phyloP scores from a whole-genome alignment of 2,888 invertebrate species.

The Drosophila cognata region DNA sequence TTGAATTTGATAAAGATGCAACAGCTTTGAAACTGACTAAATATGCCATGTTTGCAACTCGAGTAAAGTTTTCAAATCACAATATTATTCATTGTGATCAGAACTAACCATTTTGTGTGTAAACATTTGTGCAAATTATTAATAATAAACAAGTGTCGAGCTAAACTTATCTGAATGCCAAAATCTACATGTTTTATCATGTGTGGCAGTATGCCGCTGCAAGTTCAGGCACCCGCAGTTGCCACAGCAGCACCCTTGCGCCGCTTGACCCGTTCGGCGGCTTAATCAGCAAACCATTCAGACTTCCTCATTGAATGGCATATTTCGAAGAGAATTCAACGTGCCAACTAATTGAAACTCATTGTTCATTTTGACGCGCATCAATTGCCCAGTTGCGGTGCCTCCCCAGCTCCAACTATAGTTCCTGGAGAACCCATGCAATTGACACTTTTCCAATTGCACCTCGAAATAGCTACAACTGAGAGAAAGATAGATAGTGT shows the following conservation, averaged over 20 bases:
- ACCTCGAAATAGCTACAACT: conserved; percentile 47
- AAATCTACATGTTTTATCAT: not conserved
- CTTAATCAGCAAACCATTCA: conserved; percentile 73
- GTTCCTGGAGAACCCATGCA: conserved; percentile 41
- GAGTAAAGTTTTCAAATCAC: not conserved
- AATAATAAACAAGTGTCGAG: conserved; percentile 22
- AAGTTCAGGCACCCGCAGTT: conserved; percentile 54
- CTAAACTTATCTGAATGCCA: conserved; percentile 4
- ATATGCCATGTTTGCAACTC: not conserved
- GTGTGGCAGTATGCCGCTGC: conserved; percentile 31
- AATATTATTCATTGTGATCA: conserved; percentile 5
- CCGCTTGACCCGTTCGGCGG: conserved; percentile 45
- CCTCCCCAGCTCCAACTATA: not conserved
- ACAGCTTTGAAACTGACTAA: not conserved
- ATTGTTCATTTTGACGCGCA: conserved; percentile 81
- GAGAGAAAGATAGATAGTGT: not conserved
- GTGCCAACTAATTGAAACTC: conserved; percentile 75
- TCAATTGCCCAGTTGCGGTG: conserved; percentile 60
- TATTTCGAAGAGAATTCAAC: conserved; percentile 42
- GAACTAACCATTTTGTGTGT: conserved; percentile 10
- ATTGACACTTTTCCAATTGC: conserved; percentile 81
- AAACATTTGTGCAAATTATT: conserved; percentile 32
- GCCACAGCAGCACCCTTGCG: conserved; percentile 2
- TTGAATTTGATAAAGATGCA: not conserved
- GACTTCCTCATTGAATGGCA: conserved; percentile 70